Evolutionary conservation across 2,888 invertebrate genomes (phyloP), one percentile per base, ranked within the genome.

Genomic region (Meganola albula): DNA sequence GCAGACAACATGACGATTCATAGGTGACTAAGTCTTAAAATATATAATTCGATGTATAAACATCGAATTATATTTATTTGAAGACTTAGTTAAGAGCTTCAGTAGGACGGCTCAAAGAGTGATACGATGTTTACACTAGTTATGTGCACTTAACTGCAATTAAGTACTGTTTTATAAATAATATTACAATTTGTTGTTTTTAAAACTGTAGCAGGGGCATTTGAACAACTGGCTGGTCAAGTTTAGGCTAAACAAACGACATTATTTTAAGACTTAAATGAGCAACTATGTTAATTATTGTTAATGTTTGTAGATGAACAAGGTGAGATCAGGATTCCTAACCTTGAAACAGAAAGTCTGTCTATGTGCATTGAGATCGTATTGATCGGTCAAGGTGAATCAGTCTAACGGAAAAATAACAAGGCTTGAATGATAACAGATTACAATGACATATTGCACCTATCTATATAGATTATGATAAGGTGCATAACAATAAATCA

Each of bases 271-370:
- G n/a, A n/a, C n/a, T n/a, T n/a, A n/a, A n/a, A n/a, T n/a, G n/a
- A n/a, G n/a, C n/a, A n/a, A n/a, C n/a, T n/a, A n/a, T 30, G 29
- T 44, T 43, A 43, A 41, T 53, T 35, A 50, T 38, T 36, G 34
- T 44, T 44, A 49, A 16, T 25, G 36, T 38, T 43, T 42, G 26
- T 26, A 40, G 34, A 38, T 43, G 34, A 43, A 16, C 52, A 67
- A 63, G 63, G 57, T 51, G 47, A 40, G 46, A 50, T 48, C 60
- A 64, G 61, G 63, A 72, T 65, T 61, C 53, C 62, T 60, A 73
- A 72, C 76, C 75, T 82, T 73, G 72, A 67, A 72, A 73, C 64
- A 61, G 74, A 78, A 80, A 80, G 77, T 74, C 63, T 54, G 57
- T 53, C 63, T 54, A 56, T 53, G 62, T 61, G 55, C 57, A 62